Evolutionary conservation across 1,140 invertebrate genomes (phyloP), one percentile per base, ranked within the genome.

Genomic region (Phthorimaea operculella): DNA sequence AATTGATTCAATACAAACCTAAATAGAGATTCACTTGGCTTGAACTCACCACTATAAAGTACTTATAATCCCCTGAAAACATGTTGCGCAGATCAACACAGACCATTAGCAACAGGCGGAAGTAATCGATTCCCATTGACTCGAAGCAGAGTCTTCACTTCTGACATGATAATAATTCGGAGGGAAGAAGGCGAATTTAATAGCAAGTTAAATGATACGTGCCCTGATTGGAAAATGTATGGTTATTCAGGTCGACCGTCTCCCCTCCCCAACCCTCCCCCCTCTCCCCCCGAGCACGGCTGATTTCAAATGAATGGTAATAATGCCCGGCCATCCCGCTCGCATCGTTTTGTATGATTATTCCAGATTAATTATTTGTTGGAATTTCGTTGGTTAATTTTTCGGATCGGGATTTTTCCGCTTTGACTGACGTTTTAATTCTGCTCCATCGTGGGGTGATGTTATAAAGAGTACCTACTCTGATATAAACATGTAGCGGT

Each of bases 331-430:
- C 76, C 75, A 80, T 82, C 76, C 78, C 76, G 72, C 71, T 81
- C 77, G 73, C 78, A 80, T 85, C 82, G 82, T 85, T 85, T 83
- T 82, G 78, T 85, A 85, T 85, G 79, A 85, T 85, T 85, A 84
- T 85, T 85, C 82, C 77, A 81, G 79, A 85, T 83, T 85, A 83
- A 85, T 85, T 85, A 83, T 85, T 85, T 83, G 82, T 83, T 73
- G 76, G 82, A 85, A 84, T 85, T 85, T 72, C 62, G 75, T 70
- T 82, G 76, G 78, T 77, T 83, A 85, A 85, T 85, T 85, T 85
- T 82, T 83, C 72, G 82, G 82, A 85, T 83, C 68, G 72, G 66
- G 74, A 80, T 85, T 83, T 81, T 85, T 83, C 79, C 79, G 72
- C 79, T 79, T 85, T 85, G 82, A 80, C 66, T 85, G 79, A 85